phyloP scores from a whole-genome alignment of 2,113 vertebrate genomes.

The Mungos mungo region DNA sequence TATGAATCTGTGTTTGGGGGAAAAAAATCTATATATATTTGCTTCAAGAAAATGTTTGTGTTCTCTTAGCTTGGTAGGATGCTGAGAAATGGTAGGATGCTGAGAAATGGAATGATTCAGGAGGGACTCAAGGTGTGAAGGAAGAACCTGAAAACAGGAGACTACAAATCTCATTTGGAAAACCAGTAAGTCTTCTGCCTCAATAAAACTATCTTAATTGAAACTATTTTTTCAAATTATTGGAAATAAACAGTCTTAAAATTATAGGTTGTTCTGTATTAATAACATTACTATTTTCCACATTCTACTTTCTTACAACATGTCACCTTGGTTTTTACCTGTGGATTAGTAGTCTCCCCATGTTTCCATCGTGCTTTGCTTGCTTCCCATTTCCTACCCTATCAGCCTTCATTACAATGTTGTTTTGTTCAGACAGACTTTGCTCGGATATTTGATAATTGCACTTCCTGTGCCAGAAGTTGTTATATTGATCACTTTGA shows the following conservation, averaged over 20 bases:
- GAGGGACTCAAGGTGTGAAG: background rate
- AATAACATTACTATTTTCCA: background rate
- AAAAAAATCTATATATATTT: conserved; percentile 34
- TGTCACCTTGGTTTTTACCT: conserved; percentile 36
- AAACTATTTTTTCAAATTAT: background rate
- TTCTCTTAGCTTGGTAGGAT: conserved; percentile 4
- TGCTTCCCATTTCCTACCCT: background rate
- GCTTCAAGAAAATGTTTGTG: conserved; percentile 26
- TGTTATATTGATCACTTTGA: conserved; percentile 71
- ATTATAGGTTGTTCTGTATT: background rate
- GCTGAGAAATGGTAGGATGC: conserved; percentile 6
- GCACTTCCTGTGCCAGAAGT: conserved; percentile 55
- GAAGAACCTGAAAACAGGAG: background rate
- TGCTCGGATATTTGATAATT: conserved; percentile 72
- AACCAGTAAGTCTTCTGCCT: background rate
- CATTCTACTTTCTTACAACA: background rate
- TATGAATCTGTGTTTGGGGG: conserved; percentile 44
- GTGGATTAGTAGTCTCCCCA: background rate
- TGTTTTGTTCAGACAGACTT: conserved; percentile 55
- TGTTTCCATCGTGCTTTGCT: background rate
- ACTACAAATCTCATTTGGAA: background rate
- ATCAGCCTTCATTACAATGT: background rate
- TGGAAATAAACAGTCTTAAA: conserved; percentile 35
- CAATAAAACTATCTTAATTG: background rate
- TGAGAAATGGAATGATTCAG: conserved; percentile 41